Conservation (phyloP, 37 sponge, comb jelly and placozoan species). For the Aplysina aerophoba region DNA sequence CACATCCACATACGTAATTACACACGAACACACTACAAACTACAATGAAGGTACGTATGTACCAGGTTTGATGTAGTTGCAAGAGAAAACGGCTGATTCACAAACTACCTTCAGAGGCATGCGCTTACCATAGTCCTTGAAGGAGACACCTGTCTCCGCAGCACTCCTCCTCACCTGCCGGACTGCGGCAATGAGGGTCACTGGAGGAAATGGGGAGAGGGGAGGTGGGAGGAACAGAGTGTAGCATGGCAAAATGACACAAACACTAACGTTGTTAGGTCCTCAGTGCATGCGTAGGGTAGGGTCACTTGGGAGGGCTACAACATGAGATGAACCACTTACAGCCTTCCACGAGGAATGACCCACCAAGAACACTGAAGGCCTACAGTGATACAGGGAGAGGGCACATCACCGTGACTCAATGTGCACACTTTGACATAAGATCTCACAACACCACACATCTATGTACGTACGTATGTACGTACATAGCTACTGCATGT, state of each 20-base stretch:
- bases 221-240: not conserved
- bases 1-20: no score
- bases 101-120: no score
- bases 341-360: constrained; percentile 83
- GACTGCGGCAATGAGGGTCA: constrained; percentile 79
- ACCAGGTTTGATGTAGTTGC: not conserved
- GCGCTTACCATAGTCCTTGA: constrained; percentile 86
- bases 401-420: not conserved
- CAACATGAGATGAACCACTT: not conserved
- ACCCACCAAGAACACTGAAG: constrained; percentile 80
- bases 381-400: constrained; percentile 49
- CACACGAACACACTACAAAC: no score
- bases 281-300: no score
- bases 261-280: not conserved
- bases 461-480: not conserved
- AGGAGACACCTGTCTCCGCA: constrained; percentile 61
- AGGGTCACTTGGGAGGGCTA: not conserved
- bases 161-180: constrained; percentile 85
- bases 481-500: not conserved
- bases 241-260: not conserved
- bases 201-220: constrained; percentile 24
- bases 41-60: no score
- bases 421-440: not conserved
- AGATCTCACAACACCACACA: not conserved
- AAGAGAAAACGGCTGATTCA: not conserved